A percentile compares a stretch with the other conserved stretches of the same genome.
phyloP scores from a whole-genome alignment of 2,113 vertebrate genomes.

The Peromyscus polionotus region DNA sequence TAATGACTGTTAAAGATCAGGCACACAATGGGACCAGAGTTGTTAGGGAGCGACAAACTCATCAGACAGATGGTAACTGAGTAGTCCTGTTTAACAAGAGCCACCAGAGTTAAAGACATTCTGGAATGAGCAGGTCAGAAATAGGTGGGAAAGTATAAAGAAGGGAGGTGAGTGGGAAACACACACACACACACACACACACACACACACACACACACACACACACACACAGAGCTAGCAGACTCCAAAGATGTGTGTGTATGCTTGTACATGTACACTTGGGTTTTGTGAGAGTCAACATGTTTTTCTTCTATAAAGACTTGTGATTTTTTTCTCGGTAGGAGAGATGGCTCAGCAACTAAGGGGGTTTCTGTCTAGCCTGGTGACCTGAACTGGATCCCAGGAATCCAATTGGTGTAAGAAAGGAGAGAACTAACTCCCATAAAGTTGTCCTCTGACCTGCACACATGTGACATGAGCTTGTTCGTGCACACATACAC shows the following conservation, averaged over 20 bases:
- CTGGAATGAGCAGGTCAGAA: conserved; percentile 67
- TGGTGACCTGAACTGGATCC: too few species aligned
- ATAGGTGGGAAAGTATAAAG: conserved; percentile 66
- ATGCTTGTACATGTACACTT: not conserved
- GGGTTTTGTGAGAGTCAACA: not conserved
- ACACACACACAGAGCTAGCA: not conserved
- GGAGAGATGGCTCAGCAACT: too few species aligned
- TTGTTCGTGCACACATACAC: not conserved
- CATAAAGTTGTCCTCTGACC: not conserved
- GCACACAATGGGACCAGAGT: conserved; percentile 85
- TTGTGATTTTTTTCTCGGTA: not conserved
- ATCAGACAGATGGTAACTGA: conserved; percentile 84
- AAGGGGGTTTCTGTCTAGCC: not conserved
- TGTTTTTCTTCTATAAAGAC: not conserved
- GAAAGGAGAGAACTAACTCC: not conserved
- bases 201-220: not conserved
- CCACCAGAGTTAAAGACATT: conserved; percentile 83
- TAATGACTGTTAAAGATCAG: conserved; percentile 88
- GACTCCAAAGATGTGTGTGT: not conserved
- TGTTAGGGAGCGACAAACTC: conserved; percentile 79
- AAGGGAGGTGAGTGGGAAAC: not conserved
- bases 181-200: not conserved
- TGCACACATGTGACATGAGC: not conserved
- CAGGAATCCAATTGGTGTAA: not conserved
- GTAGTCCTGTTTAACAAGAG: conserved; percentile 87